Evolutionary conservation across 2,113 vertebrate species (phyloP).

Genomic region (Ictalurus furcatus): DNA sequence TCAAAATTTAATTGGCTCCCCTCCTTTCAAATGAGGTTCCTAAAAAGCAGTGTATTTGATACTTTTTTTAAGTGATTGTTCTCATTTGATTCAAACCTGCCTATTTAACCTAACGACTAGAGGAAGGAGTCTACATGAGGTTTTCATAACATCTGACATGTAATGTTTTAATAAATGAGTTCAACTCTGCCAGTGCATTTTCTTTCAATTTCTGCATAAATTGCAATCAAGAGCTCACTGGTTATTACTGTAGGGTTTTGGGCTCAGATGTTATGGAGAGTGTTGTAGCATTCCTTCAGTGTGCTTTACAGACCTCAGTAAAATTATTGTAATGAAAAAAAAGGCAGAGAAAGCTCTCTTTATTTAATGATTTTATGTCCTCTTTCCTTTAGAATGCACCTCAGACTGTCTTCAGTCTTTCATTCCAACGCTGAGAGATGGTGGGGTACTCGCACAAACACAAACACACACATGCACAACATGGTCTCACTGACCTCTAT

Average conservation of each 20-base stretch:
- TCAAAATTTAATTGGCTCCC: slow-evolving; percentile 10
- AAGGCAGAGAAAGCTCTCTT: slow-evolving; percentile 37
- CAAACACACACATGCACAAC: slow-evolving; percentile 30
- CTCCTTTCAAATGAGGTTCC: not conserved
- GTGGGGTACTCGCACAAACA: slow-evolving; percentile 56
- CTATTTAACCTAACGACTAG: not conserved
- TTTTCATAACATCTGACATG: slow-evolving; percentile 32
- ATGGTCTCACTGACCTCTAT: slow-evolving; percentile 24
- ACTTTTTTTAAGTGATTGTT: not conserved
- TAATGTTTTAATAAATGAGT: not conserved
- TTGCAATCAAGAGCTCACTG: not conserved
- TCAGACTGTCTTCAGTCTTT: slow-evolving; percentile 60
- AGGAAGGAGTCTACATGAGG: slow-evolving; percentile 42
- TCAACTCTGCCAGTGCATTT: not conserved
- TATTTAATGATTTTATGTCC: slow-evolving; percentile 54
- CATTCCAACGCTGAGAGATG: slow-evolving; percentile 58
- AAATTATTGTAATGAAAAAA: slow-evolving; percentile 45
- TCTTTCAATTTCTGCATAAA: not conserved
- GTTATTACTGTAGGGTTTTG: not conserved
- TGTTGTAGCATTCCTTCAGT: slow-evolving; percentile 46
- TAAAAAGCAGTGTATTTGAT: not conserved
- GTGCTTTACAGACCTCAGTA: slow-evolving; percentile 11
- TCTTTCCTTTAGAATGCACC: slow-evolving; percentile 57
- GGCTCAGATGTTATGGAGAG: slow-evolving; percentile 30
- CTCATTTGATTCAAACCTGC: not conserved